A percentile compares a stretch with the other conserved stretches of the same genome.
Conservation (phyloP, 1,140 invertebrate species). For the Euwallacea similis region DNA sequence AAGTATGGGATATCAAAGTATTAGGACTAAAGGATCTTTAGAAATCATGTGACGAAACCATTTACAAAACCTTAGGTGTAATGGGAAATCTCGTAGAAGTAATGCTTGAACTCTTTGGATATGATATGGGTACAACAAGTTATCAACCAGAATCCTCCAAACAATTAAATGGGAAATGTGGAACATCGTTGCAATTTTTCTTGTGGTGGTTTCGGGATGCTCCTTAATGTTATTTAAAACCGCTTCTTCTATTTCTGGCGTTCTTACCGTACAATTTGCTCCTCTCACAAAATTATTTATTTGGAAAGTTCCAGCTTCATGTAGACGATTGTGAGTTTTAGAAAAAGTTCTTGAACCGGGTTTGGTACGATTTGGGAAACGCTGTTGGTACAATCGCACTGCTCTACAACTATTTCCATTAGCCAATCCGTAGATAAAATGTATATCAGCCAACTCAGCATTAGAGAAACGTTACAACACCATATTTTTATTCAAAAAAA, state of each 20-base stretch:
- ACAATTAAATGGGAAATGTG: too few relatives aligned
- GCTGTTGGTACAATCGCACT: constrained; percentile 13
- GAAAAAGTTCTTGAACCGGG: constrained; percentile 16
- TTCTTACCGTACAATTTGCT: constrained; percentile 24
- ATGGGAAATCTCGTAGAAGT: too few relatives aligned
- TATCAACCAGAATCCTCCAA: too few relatives aligned
- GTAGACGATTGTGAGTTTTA: constrained; percentile 22
- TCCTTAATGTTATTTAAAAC: constrained; percentile 33
- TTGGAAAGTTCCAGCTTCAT: constrained; percentile 31
- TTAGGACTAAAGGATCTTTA: too few relatives aligned
- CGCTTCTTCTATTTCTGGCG: constrained; percentile 32
- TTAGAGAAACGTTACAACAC: constrained; percentile 1
- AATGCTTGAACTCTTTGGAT: too few relatives aligned
- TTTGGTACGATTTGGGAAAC: constrained; percentile 9
- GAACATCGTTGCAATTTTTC: constrained; percentile 30
- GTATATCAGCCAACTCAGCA: too few relatives aligned
- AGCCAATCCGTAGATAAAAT: constrained; percentile 26
- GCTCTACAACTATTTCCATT: constrained; percentile 10
- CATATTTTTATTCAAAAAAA: constrained; percentile 8
- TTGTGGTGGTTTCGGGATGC: constrained; percentile 28
- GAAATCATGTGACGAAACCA: too few relatives aligned
- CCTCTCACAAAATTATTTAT: constrained; percentile 7
- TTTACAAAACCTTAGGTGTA: too few relatives aligned
- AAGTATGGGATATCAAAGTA: too few relatives aligned
- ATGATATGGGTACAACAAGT: too few relatives aligned